phyloP scores from a whole-genome alignment of 2,113 vertebrate genomes.

The Chlorodrepanis virens region DNA sequence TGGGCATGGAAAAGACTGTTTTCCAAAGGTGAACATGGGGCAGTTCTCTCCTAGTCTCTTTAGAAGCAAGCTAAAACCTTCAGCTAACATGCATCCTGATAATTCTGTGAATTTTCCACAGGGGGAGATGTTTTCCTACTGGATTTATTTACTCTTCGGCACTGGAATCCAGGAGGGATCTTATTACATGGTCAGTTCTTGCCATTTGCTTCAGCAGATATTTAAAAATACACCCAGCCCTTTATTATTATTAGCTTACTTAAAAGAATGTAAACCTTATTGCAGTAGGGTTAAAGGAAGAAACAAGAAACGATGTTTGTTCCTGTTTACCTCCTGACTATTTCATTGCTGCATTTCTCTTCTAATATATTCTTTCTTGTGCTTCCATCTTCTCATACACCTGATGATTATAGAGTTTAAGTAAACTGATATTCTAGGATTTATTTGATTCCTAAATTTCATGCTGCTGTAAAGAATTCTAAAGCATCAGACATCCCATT shows the following conservation, averaged over 20 bases:
- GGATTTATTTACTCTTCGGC: background rate
- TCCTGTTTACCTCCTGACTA: background rate
- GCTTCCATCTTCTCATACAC: background rate
- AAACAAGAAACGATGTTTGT: background rate
- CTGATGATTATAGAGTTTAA: background rate
- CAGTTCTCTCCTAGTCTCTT: background rate
- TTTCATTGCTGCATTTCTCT: background rate
- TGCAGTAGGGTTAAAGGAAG: background rate
- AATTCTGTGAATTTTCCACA: conserved; percentile 18
- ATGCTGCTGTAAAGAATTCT: background rate
- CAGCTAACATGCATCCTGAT: background rate
- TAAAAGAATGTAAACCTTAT: background rate
- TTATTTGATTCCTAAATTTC: background rate
- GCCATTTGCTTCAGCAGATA: background rate
- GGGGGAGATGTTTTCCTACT: conserved; percentile 19
- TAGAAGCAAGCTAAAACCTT: background rate
- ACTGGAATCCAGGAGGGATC: background rate
- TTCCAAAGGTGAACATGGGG: background rate
- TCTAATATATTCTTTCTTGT: background rate
- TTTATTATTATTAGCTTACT: background rate
- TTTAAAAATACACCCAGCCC: background rate
- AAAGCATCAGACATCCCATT: background rate
- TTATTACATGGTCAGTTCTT: background rate
- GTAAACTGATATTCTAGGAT: background rate
- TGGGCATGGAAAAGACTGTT: background rate